Base-by-base conservation (phyloP, 1,140 invertebrate genomes). In the Rhyacophila brunnea region DNA sequence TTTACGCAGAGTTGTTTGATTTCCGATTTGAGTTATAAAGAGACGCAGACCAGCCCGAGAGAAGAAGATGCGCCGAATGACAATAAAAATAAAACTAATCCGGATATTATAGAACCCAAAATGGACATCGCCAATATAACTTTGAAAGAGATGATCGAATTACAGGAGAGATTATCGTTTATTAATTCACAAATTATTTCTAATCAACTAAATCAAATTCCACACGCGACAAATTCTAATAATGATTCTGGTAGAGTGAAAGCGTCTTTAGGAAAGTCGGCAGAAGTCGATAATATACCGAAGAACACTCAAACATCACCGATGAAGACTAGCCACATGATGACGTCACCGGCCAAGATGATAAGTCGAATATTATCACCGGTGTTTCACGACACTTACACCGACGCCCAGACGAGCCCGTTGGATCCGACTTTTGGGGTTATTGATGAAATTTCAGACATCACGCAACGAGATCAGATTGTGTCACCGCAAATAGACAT, bases 301-400 rank as follows among this genome's bases (percentile, higher is more conserved):
- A 77, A 75, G 68, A 71, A 76, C 60, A 78, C 75, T 6, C 77
- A 78, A 67, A 79, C 76, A 7, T 74, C 75, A 19, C 74, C 75
- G 1, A 68, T 67, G 49, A 70, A 66, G 54, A 72, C 71, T 18
- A 69, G 55, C 45, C 15, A 60, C 13, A 71, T 67, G 17, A 62
- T 73, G 60, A 80, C 77, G 5, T 79, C 77, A 6, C 77, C 77
- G 7, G 70, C 72, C n/a, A 72, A 70, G 23, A 70, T 74, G 1
- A 74, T 77, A 58, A 68, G 65, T 60, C 68, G 74, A 2, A 77
- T 77, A 71, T 73, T 77, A 0, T 78, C 77, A 28, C 77, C 77
- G 4, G 72, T 76, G 43, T 47, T 61, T 5, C 23, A 68, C 6
- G 68, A 65, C 0, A 11, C 67, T 1, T 65, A 68, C 11, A 69